Base-by-base conservation (phyloP, 2,113 vertebrate genomes). In the Bombycilla garrulus region DNA sequence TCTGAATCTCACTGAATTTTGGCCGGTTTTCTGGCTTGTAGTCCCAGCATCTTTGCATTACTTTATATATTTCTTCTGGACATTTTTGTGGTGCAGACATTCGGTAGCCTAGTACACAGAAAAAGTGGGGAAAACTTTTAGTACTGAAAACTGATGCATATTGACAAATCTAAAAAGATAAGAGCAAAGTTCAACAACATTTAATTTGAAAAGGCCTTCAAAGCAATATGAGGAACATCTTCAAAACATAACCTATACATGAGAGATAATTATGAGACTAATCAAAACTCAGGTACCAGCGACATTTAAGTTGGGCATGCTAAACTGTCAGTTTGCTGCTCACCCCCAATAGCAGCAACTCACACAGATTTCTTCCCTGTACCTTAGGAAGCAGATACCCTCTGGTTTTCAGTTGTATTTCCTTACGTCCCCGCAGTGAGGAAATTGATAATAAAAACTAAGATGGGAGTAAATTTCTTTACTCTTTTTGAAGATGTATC, bases 1-100 rank as follows among this genome's bases (percentile, higher is more conserved):
- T 98, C 90, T 99, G 98, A 96, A 99, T 98, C 60, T 99, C 99
- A 3, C 85, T 98, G 97, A 99, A 99, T 88, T 98, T 99, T 85
- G 99, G 99, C 8, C 99, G 97, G 33, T 99, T 99, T 88, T 99
- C 99, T 3, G 99, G 98, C 81, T 98, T 99, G 97, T 99, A 99
- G 96, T 99, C 98, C 99, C 99, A 99, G 91, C 99, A 99, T 44
- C 96, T 98, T 97, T 98, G 98, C 99, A 99, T 99, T 96, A 99
- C 98, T 97, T 98, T 99, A 97, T 98, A 98, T 79, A 99, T 98
- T 50, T 99, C 99, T 25, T 99, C 99, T 61, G 99, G 99, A 94
- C 99, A 99, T 85, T 99, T 98, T 91, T 99, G 99, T 15, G 99
- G 99, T 72, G 99, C 98, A 66, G 98, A 98, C 99, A 99, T 99